These are phyloP conservation scores for Brachyopa scutellaris DNA, from an alignment of 2,888 invertebrate species.

Conservation along the genomic window DNA sequence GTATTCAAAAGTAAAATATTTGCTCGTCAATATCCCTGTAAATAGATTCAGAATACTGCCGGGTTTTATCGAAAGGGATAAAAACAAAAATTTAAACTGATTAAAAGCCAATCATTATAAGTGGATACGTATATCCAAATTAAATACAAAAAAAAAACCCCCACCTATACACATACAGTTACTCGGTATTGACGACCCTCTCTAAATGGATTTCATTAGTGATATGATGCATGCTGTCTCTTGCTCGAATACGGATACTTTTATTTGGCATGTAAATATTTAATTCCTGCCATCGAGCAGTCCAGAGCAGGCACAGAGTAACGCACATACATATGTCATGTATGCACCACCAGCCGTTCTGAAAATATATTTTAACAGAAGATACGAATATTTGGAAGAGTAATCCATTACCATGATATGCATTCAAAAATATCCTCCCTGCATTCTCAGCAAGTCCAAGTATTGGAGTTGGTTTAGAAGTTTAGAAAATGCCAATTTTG, in stretches of 20 bases:
- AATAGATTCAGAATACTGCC: constrained; percentile 19
- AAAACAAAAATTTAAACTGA: constrained; percentile 45
- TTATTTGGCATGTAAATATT: constrained; percentile 67
- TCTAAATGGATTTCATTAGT: constrained; percentile 27
- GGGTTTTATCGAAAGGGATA: constrained; percentile 30
- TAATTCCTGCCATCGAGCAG: constrained; percentile 33
- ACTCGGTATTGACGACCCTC: not conserved
- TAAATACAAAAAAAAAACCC: constrained; percentile 19
- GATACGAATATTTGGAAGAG: not conserved
- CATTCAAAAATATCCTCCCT: too few species aligned
- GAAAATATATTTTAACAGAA: constrained; percentile 1
- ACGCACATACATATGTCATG: not conserved
- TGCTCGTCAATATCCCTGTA: constrained; percentile 46
- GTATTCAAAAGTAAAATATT: constrained; percentile 38
- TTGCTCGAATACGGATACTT: constrained; percentile 51
- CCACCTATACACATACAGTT: not conserved
- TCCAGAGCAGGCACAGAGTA: not conserved
- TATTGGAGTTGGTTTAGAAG: too few species aligned
- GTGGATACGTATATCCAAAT: constrained; percentile 44
- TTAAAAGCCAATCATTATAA: constrained; percentile 66
- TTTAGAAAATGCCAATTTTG: too few species aligned
- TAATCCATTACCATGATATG: too few species aligned
- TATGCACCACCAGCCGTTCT: not conserved
- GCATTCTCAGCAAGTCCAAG: too few species aligned
- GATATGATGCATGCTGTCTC: constrained; percentile 47